Base-by-base conservation (phyloP, 1,140 invertebrate species). In the Leucophenga varia region DNA sequence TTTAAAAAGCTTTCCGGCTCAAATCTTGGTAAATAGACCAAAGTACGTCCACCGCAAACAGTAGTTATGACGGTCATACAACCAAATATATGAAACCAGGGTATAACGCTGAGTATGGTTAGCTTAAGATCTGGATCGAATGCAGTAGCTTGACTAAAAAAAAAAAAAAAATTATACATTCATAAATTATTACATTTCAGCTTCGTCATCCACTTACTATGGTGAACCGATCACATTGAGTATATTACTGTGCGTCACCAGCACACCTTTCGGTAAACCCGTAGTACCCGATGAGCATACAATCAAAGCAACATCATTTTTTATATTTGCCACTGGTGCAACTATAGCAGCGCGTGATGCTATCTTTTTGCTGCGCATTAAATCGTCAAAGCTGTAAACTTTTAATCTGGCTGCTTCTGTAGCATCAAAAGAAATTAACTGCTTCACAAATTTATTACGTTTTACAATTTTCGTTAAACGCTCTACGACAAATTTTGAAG, bases 181-280 rank as follows among this genome's bases (percentile, higher is more conserved):
- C n/a, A n/a, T n/a, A n/a, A n/a, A n/a, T n/a, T n/a, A n/a, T n/a
- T n/a, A n/a, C n/a, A 39, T n/a, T 34, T 32, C n/a, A n/a, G n/a
- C n/a, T n/a, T 44, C n/a, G n/a, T n/a, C n/a, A n/a, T n/a, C n/a
- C 14, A 79, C 75, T 79, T 75, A 84, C 83, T 72, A 76, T 53
- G 79, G 61, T 40, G 78, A 77, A 18, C 69, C 55, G 3, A 77
- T 56, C 17, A 79, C 71, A 20, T 76, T 69, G 7, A 82, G 56
- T 9, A 86, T 68, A 71, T 85, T 86, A 31, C 71, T 73, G 69
- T 94, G 90, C 2, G 90, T 91, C 2, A 93, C 74, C 75, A 87
- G 82, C 0, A 93, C 93, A 30, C 91, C 91, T 77, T 95, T 95
- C 0, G 92, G 90, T 32, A 88, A 73, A n/a, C 90, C 88, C 20